Percentiles rank a stretch among this genome's conserved stretches.
phyloP scores from a whole-genome alignment of 2,113 vertebrate genomes.

The Trachemys scripta region DNA sequence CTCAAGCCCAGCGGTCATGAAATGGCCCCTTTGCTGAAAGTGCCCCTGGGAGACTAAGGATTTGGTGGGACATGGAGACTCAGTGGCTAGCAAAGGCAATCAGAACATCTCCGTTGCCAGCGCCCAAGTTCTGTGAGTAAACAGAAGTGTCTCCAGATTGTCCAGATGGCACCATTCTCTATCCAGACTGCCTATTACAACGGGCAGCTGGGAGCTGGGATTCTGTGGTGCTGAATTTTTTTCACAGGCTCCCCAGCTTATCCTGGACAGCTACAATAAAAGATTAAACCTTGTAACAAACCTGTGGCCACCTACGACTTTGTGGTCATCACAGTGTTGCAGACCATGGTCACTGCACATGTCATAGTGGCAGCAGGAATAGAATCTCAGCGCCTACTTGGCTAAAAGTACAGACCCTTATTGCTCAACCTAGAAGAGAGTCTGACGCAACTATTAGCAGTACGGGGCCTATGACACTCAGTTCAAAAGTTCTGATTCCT shows the following conservation, averaged over 20 bases:
- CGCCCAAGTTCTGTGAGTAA: neutral
- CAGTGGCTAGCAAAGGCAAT: neutral
- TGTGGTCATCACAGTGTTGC: neutral
- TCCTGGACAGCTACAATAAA: neutral
- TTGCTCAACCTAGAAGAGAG: neutral
- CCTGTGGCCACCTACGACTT: rapidly evolving
- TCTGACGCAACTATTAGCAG: neutral
- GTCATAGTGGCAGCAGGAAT: neutral
- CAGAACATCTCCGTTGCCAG: neutral
- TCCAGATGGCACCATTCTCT: neutral
- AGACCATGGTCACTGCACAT: neutral
- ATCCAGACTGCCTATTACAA: neutral
- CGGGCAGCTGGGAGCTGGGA: neutral
- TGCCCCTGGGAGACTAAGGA: neutral
- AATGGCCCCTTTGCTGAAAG: neutral
- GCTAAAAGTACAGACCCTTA: neutral
- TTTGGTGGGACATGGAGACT: neutral
- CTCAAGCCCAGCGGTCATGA: neutral
- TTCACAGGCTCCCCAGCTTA: neutral
- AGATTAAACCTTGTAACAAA: neutral
- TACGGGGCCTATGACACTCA: neutral
- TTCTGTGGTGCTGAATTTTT: neutral
- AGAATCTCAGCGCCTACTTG: neutral
- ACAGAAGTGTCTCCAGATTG: neutral
- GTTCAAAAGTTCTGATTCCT: neutral